Percentiles rank a stretch among this genome's conserved stretches.
phyloP scores from a whole-genome alignment of 1,140 invertebrate genomes.

The Drosophila littoralis region DNA sequence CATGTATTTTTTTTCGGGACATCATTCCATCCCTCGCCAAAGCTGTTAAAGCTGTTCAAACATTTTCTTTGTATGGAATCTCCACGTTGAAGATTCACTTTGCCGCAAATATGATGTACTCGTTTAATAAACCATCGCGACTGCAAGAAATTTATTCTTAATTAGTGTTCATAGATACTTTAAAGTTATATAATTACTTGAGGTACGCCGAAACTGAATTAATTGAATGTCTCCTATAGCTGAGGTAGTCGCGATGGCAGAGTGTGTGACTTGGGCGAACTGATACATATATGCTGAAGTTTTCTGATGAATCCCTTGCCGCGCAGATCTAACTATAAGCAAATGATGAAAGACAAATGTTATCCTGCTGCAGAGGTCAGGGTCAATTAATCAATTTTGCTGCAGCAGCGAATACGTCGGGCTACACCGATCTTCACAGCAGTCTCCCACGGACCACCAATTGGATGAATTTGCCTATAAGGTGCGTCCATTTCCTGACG shows the following conservation, averaged over 20 bases:
- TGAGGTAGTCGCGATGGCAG: constrained; percentile 76
- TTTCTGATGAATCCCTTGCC: constrained; percentile 57
- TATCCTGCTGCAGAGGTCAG: too few relatives aligned
- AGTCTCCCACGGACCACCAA: too few relatives aligned
- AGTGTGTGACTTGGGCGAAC: constrained; percentile 57
- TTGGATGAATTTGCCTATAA: too few relatives aligned
- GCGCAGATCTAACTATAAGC: too few relatives aligned
- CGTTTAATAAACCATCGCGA: constrained; percentile 55
- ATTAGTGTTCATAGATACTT: neutral
- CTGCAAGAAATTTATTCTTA: constrained; percentile 13
- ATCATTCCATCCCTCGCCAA: constrained; percentile 53
- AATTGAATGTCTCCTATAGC: constrained; percentile 38
- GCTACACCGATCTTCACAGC: too few relatives aligned
- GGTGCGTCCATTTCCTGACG: too few relatives aligned
- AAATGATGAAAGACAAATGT: too few relatives aligned
- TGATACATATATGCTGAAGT: constrained; percentile 23
- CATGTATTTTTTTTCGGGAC: constrained; percentile 54
- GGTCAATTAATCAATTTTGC: too few relatives aligned
- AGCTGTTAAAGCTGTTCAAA: constrained; percentile 23
- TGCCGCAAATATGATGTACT: constrained; percentile 47
- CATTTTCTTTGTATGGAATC: constrained; percentile 30
- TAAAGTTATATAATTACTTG: constrained; percentile 41
- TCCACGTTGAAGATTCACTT: constrained; percentile 45
- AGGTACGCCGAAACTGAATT: constrained; percentile 53
- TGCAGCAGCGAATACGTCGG: too few relatives aligned